These are phyloP conservation scores for Elegia similella DNA, from an alignment of 2,888 invertebrate species.

Conservation along the genomic window DNA sequence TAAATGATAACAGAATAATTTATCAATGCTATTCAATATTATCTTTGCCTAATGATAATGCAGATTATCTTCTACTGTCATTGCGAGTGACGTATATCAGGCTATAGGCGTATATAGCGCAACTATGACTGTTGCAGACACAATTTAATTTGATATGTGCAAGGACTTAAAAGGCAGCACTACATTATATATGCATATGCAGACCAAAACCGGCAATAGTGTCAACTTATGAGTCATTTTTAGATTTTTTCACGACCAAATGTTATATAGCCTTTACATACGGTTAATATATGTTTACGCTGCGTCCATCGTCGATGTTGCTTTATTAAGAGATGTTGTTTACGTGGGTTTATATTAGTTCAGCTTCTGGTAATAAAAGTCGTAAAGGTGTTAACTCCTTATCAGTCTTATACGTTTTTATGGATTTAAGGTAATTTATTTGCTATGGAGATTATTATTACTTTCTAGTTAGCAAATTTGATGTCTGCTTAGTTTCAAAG, in stretches of 20 bases:
- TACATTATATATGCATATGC: not conserved
- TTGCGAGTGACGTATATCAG: not conserved
- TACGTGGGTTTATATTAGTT: not conserved
- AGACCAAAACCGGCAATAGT: too few species aligned
- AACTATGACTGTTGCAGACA: too few species aligned
- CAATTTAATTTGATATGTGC: too few species aligned
- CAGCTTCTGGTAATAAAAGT: not conserved
- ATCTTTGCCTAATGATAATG: not conserved
- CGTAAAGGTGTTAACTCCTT: not conserved
- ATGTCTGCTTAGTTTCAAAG: too few species aligned
- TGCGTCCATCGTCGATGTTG: not conserved
- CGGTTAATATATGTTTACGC: not conserved
- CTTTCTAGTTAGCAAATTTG: too few species aligned
- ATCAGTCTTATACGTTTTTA: not conserved
- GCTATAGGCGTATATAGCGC: too few species aligned
- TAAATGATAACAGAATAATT: not conserved
- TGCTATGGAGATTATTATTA: not conserved
- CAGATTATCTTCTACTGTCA: not conserved
- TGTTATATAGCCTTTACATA: not conserved
- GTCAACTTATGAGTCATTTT: not conserved
- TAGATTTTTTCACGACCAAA: not conserved
- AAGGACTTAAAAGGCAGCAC: not conserved
- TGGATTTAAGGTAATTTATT: not conserved
- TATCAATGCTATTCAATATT: not conserved
- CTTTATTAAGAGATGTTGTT: not conserved